phyloP scores from a whole-genome alignment of 2,113 vertebrate genomes.

The Notarius lentiginosus region DNA sequence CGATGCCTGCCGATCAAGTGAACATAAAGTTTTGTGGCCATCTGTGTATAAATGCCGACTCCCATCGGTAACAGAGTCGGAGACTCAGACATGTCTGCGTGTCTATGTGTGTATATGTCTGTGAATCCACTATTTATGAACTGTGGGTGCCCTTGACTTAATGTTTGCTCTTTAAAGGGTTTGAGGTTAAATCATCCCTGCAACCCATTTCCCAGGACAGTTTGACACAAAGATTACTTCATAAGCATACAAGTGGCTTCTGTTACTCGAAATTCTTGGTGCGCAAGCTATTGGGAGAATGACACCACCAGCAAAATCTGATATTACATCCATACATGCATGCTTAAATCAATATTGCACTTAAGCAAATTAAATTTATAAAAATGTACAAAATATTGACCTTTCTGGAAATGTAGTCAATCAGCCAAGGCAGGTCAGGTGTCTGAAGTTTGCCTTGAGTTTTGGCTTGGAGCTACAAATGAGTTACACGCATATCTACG shows the following conservation, averaged over 20 bases:
- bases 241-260: constrained; percentile 30
- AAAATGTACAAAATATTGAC: constrained; percentile 15
- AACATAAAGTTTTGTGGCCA: constrained; percentile 8
- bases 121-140: constrained; percentile 29
- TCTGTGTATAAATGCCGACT: constrained; percentile 19
- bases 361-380: constrained; percentile 16
- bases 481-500: not conserved
- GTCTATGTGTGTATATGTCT: not conserved
- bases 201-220: constrained; percentile 3
- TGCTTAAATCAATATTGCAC: constrained; percentile 19
- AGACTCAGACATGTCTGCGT: constrained; percentile 18
- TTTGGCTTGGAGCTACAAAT: not conserved
- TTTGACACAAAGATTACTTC: constrained; percentile 21
- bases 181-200: constrained; percentile 26
- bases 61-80: not conserved
- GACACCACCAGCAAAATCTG: constrained; percentile 10
- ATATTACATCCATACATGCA: not conserved
- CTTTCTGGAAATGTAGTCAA: not conserved
- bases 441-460: constrained; percentile 6
- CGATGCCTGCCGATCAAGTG: constrained; percentile 8
- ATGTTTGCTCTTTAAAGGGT: constrained; percentile 38
- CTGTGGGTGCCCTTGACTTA: constrained; percentile 33
- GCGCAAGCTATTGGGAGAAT: not conserved
- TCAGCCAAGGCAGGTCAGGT: not conserved
- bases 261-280: constrained; percentile 7